Conservation (phyloP, 1,140 invertebrate species). For the Zaprionus kolodkinae region DNA sequence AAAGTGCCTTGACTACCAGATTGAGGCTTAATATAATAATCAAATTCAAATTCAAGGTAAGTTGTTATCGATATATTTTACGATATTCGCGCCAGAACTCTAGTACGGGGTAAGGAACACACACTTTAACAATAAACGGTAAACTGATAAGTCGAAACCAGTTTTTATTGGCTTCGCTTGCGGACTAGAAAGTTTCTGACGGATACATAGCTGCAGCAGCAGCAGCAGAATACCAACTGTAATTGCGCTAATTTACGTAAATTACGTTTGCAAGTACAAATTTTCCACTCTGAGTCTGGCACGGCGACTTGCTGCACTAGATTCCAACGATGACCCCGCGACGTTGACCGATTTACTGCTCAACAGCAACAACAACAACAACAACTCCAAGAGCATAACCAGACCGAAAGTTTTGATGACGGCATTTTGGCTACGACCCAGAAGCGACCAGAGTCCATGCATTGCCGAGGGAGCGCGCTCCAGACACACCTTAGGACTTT, state of each 20-base stretch:
- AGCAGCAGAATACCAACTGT: constrained; percentile 42
- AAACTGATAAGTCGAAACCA: constrained; percentile 24
- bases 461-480: not conserved
- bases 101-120: not conserved
- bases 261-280: constrained; percentile 56
- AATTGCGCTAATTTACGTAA: constrained; percentile 70
- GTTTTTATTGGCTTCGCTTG: constrained; percentile 28
- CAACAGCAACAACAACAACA: not conserved
- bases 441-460: constrained; percentile 1
- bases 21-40: not conserved
- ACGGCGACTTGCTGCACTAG: constrained; percentile 46
- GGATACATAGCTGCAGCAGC: constrained; percentile 25
- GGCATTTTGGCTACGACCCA: constrained; percentile 4
- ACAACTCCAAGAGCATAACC: not conserved
- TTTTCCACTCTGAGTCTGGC: constrained; percentile 33
- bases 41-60: not conserved
- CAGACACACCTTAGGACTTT: constrained; percentile 3
- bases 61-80: not conserved
- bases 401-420: not conserved
- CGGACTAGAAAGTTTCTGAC: constrained; percentile 59
- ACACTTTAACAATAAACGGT: constrained; percentile 5
- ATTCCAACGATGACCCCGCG: constrained; percentile 50
- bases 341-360: constrained; percentile 47
- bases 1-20: not conserved
- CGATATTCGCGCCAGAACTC: not conserved